Evolutionary conservation across 2,888 invertebrate species (phyloP), one percentile per base, ranked within the genome.

Genomic region (Camponotus fellah): DNA sequence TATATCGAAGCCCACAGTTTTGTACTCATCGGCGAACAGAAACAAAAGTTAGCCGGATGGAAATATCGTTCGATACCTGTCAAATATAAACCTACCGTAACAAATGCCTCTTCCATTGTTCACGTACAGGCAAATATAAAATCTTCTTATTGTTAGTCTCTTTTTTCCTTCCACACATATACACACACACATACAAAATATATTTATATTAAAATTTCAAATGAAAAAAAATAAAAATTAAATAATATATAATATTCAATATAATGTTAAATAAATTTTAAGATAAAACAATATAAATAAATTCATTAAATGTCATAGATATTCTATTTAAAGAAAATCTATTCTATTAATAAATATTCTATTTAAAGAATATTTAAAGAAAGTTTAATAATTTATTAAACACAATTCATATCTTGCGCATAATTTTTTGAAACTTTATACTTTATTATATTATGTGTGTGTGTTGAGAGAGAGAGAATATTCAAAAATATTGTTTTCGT

Each of bases 31-130:
- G 32, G 21, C 72, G 58, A 43, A 72, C 79, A 72, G 58, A 72
- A 79, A 79, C 72, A 79, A 72, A 34, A 72, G 43, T 56, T 58
- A 34, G 34, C 21, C 43, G 58, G 58, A 43, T 71, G 43, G 58
- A 79, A 79, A 79, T 79, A 79, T 79, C 72, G 58, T 79, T 72
- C 58, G 58, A 58, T 79, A 60, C 8, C 58, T 60, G 79, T 79
- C 79, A 79, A 72, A 72, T 56, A 56, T 79, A 79, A 79, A 79
- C 21, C 79, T 58, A 17, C 58, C 58, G 79, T 71, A 79, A 79
- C 58, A 60, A 79, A 69, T 17, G 71, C n/a, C 26, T 53, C 5
- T 77, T 40, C 40, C 53, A 21, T 12, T 26, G 53, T 32, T 40
- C 43, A n/a, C 12, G 21, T 43, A 60, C 43, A 60, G 43, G 8